Percentiles rank a stretch among this genome's conserved stretches.
phyloP scores from a whole-genome alignment of 2,888 invertebrate species.

The Perizoma flavofasciatum region DNA sequence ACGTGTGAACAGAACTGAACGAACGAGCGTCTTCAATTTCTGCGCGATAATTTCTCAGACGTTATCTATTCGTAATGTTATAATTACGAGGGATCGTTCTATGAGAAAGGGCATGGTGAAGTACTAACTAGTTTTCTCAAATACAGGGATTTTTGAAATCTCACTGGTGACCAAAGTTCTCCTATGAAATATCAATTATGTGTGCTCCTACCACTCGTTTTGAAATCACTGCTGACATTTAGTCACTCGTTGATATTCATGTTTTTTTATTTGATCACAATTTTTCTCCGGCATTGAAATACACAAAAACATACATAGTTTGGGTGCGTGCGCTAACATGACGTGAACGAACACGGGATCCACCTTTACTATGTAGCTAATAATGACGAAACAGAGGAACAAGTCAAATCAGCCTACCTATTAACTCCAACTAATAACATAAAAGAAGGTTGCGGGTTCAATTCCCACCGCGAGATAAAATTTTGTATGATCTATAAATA shows the following conservation, averaged over 20 bases:
- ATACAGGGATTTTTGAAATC: too few relatives aligned
- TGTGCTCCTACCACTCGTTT: too few relatives aligned
- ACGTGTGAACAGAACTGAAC: conserved; percentile 41
- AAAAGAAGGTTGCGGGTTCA: too few relatives aligned
- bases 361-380: conserved; percentile 22
- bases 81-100: conserved; percentile 29
- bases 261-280: background rate
- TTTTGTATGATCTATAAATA: too few relatives aligned
- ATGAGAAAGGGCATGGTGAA: conserved; percentile 19
- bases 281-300: conserved; percentile 11
- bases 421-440: too few relatives aligned
- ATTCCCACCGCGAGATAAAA: too few relatives aligned
- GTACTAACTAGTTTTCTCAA: conserved; percentile 10
- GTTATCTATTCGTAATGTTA: conserved; percentile 31
- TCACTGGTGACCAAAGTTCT: too few relatives aligned
- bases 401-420: too few relatives aligned
- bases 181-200: too few relatives aligned
- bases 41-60: conserved; percentile 39
- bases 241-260: too few relatives aligned
- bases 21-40: conserved; percentile 54
- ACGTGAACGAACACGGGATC: conserved; percentile 7
- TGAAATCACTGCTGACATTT: too few relatives aligned
- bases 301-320: background rate
- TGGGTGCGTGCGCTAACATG: conserved; percentile 8
- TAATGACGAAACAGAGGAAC: background rate